These are phyloP conservation scores for Triplophysa siluroides DNA, from an alignment of 2,113 vertebrate species.

Conservation along the genomic window DNA sequence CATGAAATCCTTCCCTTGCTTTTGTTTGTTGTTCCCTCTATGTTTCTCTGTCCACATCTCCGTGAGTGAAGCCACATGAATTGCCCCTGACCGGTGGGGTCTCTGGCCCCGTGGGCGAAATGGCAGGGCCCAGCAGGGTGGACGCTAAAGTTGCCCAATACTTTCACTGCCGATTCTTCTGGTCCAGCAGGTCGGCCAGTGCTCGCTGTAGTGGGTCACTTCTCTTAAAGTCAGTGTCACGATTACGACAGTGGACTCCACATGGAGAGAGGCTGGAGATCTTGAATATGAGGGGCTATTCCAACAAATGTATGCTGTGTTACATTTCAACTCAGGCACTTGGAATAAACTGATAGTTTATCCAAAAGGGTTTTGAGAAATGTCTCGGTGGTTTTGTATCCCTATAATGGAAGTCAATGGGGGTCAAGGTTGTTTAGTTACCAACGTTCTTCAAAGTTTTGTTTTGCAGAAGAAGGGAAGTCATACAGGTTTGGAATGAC, in stretches of 20 bases:
- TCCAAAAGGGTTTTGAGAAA: too few relatives aligned
- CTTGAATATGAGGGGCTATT: too few relatives aligned
- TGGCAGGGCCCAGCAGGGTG: slow-evolving; percentile 46
- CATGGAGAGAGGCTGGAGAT: slow-evolving; percentile 10
- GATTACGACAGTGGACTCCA: slow-evolving; percentile 17
- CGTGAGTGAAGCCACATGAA: slow-evolving; percentile 16
- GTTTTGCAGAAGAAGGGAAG: too few relatives aligned
- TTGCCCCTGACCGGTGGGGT: slow-evolving; percentile 29
- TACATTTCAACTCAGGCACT: too few relatives aligned
- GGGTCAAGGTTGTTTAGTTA: too few relatives aligned
- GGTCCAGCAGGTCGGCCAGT: slow-evolving; percentile 17
- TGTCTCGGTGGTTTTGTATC: too few relatives aligned
- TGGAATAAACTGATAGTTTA: too few relatives aligned
- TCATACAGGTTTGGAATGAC: too few relatives aligned
- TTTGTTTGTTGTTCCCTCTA: slow-evolving; percentile 40
- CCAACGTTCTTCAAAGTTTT: too few relatives aligned
- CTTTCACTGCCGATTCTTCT: slow-evolving; percentile 46
- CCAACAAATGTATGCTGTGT: too few relatives aligned
- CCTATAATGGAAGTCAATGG: too few relatives aligned
- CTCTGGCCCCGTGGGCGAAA: slow-evolving; percentile 37
- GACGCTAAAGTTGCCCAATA: slow-evolving; percentile 42
- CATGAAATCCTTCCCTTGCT: slow-evolving; percentile 35
- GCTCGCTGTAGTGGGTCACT: slow-evolving; percentile 27
- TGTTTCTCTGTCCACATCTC: slow-evolving; percentile 23
- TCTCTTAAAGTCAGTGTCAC: slow-evolving; percentile 32